phyloP scores from a whole-genome alignment of 2,797 vertebrate species.

The Rhodeus uyekii region DNA sequence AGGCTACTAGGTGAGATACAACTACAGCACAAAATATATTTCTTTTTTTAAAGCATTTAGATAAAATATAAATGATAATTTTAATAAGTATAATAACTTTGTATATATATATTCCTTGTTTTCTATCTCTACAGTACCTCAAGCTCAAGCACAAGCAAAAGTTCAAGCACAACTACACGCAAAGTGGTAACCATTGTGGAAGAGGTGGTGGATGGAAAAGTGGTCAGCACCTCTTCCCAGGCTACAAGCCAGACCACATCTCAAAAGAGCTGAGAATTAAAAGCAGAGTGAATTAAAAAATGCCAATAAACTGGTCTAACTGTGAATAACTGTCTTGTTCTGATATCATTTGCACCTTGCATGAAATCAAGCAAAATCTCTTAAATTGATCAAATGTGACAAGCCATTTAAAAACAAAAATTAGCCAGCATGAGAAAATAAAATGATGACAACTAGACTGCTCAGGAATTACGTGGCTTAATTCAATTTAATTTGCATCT shows the following conservation, averaged over 20 bases:
- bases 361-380: background rate
- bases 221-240: conserved; percentile 63
- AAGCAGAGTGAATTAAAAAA: background rate
- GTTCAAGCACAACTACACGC: conserved; percentile 57
- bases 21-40: conserved; percentile 63
- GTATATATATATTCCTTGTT: background rate
- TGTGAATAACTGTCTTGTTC: background rate
- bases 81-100: background rate
- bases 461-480: background rate
- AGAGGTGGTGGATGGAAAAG: conserved; percentile 79
- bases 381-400: background rate
- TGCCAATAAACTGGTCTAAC: conserved; percentile 22
- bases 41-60: background rate
- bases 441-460: background rate
- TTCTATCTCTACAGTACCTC: background rate
- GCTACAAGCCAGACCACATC: background rate
- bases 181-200: conserved; percentile 82
- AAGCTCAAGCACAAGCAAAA: background rate
- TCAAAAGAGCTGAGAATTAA: background rate
- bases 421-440: background rate
- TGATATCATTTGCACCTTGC: background rate
- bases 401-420: background rate
- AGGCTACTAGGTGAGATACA: conserved; percentile 69
- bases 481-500: background rate
- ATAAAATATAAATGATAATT: background rate